Base-by-base conservation (phyloP, 2,797 vertebrate genomes). In the Phataginus tricuspis region DNA sequence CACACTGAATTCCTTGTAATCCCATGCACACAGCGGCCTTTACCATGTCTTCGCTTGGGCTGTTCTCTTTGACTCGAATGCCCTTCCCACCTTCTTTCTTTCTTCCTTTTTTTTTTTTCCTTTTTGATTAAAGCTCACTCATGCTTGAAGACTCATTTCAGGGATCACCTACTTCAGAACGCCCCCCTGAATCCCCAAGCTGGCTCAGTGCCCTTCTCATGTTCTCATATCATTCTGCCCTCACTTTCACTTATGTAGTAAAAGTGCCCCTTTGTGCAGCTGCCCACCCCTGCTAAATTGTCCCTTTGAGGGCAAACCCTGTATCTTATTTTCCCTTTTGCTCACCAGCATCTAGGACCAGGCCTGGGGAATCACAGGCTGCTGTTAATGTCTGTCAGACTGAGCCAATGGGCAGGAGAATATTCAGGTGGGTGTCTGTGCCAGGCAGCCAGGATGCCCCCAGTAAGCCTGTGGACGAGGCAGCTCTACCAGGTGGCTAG, bases 101-200 rank as follows among this genome's bases (percentile, higher is more conserved):
- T 42, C 18, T 66, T 27, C 14, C 15, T 12, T 3, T 27, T 0
- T 63, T 27, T 23, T 27, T n/a, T 23, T 34, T 53, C 77, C 10
- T 39, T 66, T 79, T 79, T 57, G 42, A 82, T 72, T 74, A 84
- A 51, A 79, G 42, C 42, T 89, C 95, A 77, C 69, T 96, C 86
- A 84, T 71, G 88, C 96, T 96, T 97, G 79, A 92, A 97, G 94
- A 53, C 92, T 97, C 75, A 89, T 97, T 96, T 92, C 69, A 96
- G 95, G 68, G 90, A 92, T 97, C 92, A 29, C 61, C 74, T 96
- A 90, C 82, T 95, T 89, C 74, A 72, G 90, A 96, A 80, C 2
- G 0, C 87, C 78, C 79, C 74, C 34, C 57, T 18, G 45, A 86
- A 49, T 77, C 72, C 80, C 63, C 57, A 69, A 0, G 23, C 69